Conservation (phyloP, 2,888 invertebrate genomes). For the Ommatoiulus sabulosus region DNA sequence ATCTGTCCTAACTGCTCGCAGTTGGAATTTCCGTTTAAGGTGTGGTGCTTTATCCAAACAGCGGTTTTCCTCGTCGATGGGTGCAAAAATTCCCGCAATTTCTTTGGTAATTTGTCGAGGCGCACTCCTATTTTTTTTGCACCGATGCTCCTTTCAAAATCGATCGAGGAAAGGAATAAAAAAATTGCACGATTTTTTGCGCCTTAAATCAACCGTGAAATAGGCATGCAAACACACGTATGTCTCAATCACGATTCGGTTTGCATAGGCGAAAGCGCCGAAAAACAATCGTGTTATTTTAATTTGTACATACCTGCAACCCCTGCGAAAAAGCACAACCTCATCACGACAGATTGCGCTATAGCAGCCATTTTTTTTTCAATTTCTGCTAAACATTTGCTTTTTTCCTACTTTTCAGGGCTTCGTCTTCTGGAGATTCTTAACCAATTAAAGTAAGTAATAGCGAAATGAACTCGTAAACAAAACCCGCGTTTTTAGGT, state of each 20-base stretch:
- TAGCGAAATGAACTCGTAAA: too few species aligned
- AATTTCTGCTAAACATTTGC: constrained; percentile 59
- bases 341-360: not conserved
- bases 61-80: not conserved
- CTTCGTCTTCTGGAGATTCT: constrained; percentile 88
- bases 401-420: constrained; percentile 74
- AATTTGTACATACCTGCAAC: constrained; percentile 11
- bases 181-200: not conserved
- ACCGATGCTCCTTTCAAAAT: not conserved
- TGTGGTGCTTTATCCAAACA: not conserved
- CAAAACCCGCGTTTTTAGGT: too few species aligned
- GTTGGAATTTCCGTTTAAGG: not conserved
- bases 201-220: constrained; percentile 15
- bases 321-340: not conserved
- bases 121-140: not conserved
- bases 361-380: not conserved
- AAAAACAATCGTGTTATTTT: not conserved
- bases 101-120: not conserved
- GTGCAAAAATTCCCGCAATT: not conserved
- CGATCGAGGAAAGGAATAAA: not conserved
- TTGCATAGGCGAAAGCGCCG: not conserved
- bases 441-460: constrained; percentile 72
- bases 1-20: too few species aligned
- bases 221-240: not conserved
- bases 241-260: constrained; percentile 26